Evolutionary conservation across 2,797 vertebrate genomes (phyloP).

Genomic region (Coilia nasus): DNA sequence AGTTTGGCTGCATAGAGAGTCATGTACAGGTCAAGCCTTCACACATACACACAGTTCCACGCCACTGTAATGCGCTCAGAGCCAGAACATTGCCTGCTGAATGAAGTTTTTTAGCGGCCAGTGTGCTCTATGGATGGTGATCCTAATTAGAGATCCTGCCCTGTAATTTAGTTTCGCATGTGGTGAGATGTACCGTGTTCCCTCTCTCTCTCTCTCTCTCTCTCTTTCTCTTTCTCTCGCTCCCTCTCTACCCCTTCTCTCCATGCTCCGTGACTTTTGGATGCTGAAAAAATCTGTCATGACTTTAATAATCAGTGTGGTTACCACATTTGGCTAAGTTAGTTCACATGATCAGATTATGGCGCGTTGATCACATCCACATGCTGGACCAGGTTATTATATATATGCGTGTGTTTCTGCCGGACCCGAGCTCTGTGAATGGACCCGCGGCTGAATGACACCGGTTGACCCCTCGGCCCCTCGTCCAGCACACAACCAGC

Average conservation of each 20-base stretch:
- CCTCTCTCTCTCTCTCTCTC: not conserved
- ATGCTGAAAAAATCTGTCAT: conserved; percentile 45
- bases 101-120: not conserved
- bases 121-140: not conserved
- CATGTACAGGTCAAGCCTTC: not conserved
- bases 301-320: conserved; percentile 55
- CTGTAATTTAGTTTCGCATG: conserved; percentile 44
- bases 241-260: conserved; percentile 16
- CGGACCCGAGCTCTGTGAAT: not conserved
- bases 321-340: conserved; percentile 56
- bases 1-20: not conserved
- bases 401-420: conserved; percentile 43
- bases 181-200: conserved; percentile 43
- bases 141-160: conserved; percentile 30
- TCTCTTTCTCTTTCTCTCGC: not conserved
- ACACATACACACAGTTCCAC: not conserved
- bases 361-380: conserved; percentile 54
- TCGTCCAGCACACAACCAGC: not conserved
- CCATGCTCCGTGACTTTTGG: conserved; percentile 40
- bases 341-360: conserved; percentile 58
- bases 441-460: not conserved
- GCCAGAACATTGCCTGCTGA: not conserved
- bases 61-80: not conserved
- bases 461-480: not conserved
- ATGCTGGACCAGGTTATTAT: conserved; percentile 53